A percentile compares a stretch with the other conserved stretches of the same genome.
Conservation (phyloP, 2,113 vertebrate species). For the Isichthys henryi region DNA sequence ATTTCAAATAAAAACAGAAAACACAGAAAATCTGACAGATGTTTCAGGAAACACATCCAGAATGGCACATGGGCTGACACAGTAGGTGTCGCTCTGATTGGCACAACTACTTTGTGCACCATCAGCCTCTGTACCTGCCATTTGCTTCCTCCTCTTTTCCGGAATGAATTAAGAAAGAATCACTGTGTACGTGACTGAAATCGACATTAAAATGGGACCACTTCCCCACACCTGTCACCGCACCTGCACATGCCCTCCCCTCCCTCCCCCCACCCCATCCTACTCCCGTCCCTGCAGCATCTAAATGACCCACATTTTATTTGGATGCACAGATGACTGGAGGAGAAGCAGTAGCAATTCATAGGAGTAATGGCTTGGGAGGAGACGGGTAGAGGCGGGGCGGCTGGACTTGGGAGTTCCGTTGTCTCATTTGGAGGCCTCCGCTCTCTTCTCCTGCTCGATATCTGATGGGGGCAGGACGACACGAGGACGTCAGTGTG, state of each 20-base stretch:
- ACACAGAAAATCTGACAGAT: constrained; percentile 10
- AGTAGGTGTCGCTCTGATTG: constrained; percentile 3
- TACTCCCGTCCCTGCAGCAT: constrained; percentile 3
- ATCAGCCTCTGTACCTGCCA: not conserved
- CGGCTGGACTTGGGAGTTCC: constrained; percentile 9
- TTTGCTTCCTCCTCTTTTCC: constrained; percentile 10
- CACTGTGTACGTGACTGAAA: constrained; percentile 19
- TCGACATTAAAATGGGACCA: constrained; percentile 19
- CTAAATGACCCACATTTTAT: constrained; percentile 21
- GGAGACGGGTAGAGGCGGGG: constrained; percentile 6
- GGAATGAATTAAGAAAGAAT: constrained; percentile 23
- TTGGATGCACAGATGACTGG: constrained; percentile 12
- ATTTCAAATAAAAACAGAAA: constrained; percentile 49
- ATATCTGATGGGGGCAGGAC: constrained; percentile 59
- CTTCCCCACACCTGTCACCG: not conserved
- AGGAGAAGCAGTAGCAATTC: constrained; percentile 14
- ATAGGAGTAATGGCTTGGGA: constrained; percentile 8
- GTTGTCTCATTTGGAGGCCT: constrained; percentile 29
- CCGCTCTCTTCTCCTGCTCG: constrained; percentile 64
- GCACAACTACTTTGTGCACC: not conserved
- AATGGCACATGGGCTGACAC: constrained; percentile 38
- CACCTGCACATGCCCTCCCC: not conserved
- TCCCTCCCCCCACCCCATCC: not conserved
- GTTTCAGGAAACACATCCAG: constrained; percentile 28
- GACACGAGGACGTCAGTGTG: not conserved